Conservation (phyloP, 2,113 vertebrate genomes). For the Nesoenas mayeri region DNA sequence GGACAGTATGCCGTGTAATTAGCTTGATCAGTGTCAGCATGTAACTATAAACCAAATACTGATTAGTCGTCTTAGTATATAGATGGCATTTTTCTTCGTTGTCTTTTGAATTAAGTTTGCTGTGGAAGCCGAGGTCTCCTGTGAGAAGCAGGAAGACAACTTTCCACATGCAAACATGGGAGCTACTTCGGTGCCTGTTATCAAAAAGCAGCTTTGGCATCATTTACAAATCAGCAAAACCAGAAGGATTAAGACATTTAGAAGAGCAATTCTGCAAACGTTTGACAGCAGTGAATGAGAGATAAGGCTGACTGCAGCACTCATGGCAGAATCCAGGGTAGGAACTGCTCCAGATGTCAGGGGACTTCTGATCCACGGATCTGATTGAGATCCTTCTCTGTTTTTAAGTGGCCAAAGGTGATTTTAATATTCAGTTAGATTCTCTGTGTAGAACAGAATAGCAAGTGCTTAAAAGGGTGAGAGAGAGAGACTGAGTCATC, state of each 20-base stretch:
- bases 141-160: slow-evolving; percentile 29
- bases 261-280: slow-evolving; percentile 41
- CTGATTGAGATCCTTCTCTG: not conserved
- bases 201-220: slow-evolving; percentile 58
- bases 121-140: slow-evolving; percentile 21
- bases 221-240: slow-evolving; percentile 63
- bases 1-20: slow-evolving; percentile 70
- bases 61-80: slow-evolving; percentile 68
- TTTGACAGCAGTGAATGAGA: slow-evolving; percentile 24
- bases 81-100: slow-evolving; percentile 51
- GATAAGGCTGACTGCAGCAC: not conserved
- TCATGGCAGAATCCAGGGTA: rapidly evolving
- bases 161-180: slow-evolving; percentile 26
- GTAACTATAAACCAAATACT: slow-evolving; percentile 73
- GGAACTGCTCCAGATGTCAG: not conserved
- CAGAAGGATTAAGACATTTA: slow-evolving; percentile 20
- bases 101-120: slow-evolving; percentile 63
- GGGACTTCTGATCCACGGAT: not conserved
- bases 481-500: not conserved
- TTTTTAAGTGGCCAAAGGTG: not conserved
- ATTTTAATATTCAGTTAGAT: not conserved
- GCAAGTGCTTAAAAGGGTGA: not conserved
- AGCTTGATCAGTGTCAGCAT: slow-evolving; percentile 74
- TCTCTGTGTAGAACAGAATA: not conserved
- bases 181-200: slow-evolving; percentile 33